These are phyloP conservation scores for Echinarachnius parma DNA, from an alignment of 53 echinoderm and acorn worm species.

Conservation along the genomic window DNA sequence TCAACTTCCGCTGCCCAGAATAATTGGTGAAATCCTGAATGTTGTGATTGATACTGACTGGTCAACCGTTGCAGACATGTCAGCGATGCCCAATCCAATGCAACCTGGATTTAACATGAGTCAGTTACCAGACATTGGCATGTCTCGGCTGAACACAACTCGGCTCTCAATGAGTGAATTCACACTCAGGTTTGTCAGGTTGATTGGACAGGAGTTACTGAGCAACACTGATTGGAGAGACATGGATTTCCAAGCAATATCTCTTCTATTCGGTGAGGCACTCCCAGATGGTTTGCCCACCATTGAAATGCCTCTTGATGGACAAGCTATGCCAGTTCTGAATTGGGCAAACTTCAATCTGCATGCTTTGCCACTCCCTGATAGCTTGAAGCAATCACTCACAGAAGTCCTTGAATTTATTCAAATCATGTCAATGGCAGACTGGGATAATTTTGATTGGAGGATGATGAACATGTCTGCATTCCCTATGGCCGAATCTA, in stretches of 20 bases:
- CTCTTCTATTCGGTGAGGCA: too few relatives aligned
- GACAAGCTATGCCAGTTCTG: neutral
- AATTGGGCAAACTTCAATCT: neutral
- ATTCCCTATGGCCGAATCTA: too few relatives aligned
- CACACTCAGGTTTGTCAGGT: neutral
- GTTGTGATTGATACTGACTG: neutral
- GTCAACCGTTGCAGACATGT: neutral
- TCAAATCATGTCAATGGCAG: neutral
- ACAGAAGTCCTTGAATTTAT: too few relatives aligned
- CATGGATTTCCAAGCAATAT: too few relatives aligned
- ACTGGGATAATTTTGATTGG: constrained; percentile 20
- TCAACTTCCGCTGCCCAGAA: neutral
- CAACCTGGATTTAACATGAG: neutral
- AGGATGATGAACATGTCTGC: too few relatives aligned
- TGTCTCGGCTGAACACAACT: neutral
- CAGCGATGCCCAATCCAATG: neutral
- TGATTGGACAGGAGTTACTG: constrained; percentile 1
- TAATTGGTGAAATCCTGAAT: neutral
- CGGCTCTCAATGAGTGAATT: neutral
- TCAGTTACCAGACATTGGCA: neutral
- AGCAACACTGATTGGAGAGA: neutral
- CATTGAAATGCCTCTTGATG: neutral
- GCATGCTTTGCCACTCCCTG: neutral
- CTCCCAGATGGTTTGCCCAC: too few relatives aligned
- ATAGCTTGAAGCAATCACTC: neutral